phyloP scores from a whole-genome alignment of 2,797 vertebrate genomes.

The Sebastes diaconus region DNA sequence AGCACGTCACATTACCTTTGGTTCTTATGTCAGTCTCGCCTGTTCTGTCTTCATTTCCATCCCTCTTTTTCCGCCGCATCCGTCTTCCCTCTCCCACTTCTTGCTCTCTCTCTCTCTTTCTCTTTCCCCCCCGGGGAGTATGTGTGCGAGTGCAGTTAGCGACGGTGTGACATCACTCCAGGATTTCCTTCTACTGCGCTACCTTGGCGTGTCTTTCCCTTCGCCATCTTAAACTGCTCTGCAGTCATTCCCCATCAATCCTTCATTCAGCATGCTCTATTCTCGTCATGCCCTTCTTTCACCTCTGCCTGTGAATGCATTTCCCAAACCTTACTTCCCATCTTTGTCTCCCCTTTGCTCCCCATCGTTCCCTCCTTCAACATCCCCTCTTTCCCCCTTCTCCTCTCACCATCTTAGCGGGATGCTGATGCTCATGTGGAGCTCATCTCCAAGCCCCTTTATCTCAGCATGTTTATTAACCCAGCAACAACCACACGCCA shows the following conservation, averaged over 20 bases:
- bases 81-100: background rate
- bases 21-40: background rate
- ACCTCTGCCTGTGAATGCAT: background rate
- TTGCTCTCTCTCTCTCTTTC: slow-evolving; percentile 4
- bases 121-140: slow-evolving; percentile 21
- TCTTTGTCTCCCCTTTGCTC: background rate
- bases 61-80: background rate
- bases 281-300: background rate
- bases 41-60: slow-evolving; percentile 16
- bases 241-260: slow-evolving; percentile 2
- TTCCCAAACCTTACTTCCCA: background rate
- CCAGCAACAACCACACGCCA: background rate
- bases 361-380: background rate
- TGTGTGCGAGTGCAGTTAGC: slow-evolving; percentile 26
- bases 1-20: slow-evolving; percentile 30
- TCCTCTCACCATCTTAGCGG: background rate
- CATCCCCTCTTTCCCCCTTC: background rate
- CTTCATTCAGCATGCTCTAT: background rate
- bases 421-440: slow-evolving; percentile 15
- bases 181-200: slow-evolving; percentile 71
- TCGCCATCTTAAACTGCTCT: slow-evolving; percentile 3
- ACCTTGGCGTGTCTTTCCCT: slow-evolving; percentile 12
- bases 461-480: background rate
- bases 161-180: slow-evolving; percentile 74
- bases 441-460: background rate